Percentiles rank a stretch among this genome's conserved stretches.
Conservation (phyloP, 1,140 invertebrate species). For the Hyles euphorbiae region DNA sequence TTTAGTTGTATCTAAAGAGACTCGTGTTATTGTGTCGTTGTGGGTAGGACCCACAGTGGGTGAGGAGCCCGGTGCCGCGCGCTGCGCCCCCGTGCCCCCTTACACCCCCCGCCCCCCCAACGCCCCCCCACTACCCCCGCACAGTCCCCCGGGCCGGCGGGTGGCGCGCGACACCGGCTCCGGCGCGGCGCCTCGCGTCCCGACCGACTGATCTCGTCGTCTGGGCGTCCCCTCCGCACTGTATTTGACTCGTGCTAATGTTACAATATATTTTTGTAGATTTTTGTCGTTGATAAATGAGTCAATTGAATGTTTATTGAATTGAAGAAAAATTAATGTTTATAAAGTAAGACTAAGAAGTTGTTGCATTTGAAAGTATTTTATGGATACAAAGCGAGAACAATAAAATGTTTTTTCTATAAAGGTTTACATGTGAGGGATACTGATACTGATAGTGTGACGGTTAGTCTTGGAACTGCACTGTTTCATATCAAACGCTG, state of each 20-base stretch:
- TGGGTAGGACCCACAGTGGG: conserved; percentile 40
- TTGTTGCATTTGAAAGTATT: conserved; percentile 75
- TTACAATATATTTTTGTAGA: conserved; percentile 75
- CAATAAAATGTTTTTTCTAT: conserved; percentile 73
- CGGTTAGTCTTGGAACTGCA: conserved; percentile 38
- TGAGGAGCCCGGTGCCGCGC: conserved; percentile 14
- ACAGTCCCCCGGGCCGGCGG: too few relatives aligned
- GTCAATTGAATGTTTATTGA: conserved; percentile 74
- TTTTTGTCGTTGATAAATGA: conserved; percentile 73
- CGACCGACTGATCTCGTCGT: conserved; percentile 37
- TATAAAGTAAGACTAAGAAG: conserved; percentile 71
- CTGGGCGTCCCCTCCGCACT: conserved; percentile 39
- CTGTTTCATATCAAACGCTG: conserved; percentile 41
- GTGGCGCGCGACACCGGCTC: too few relatives aligned
- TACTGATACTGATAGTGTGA: conserved; percentile 32
- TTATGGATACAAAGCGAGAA: conserved; percentile 72
- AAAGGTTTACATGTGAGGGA: conserved; percentile 69
- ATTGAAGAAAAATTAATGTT: conserved; percentile 70
- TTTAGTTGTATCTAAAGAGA: conserved; percentile 51
- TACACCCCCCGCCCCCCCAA: too few relatives aligned
- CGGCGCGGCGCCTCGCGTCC: conserved; percentile 21
- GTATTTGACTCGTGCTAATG: conserved; percentile 66
- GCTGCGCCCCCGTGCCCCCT: conserved; percentile 9
- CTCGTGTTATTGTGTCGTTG: conserved; percentile 45
- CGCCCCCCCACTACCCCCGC: background rate